Percentiles rank a stretch among this genome's conserved stretches.
phyloP scores from a whole-genome alignment of 2,113 vertebrate species.

The Zosterops japonicus region DNA sequence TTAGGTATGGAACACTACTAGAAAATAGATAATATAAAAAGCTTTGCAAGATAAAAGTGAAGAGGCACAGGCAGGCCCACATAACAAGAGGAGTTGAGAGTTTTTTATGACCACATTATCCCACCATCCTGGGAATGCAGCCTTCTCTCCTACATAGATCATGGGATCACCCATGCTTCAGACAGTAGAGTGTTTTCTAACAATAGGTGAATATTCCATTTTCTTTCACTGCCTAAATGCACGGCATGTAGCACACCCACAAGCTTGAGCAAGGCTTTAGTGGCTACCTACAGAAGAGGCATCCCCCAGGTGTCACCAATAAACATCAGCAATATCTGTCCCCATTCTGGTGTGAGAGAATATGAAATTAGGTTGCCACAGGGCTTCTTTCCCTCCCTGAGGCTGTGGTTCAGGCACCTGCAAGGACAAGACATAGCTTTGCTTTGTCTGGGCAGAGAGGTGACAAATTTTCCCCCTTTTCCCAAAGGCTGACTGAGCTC shows the following conservation, averaged over 20 bases:
- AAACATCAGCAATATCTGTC: neutral
- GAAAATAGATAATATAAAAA: neutral
- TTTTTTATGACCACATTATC: neutral
- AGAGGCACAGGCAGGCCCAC: neutral
- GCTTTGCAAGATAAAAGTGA: neutral
- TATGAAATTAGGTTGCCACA: neutral
- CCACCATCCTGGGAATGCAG: neutral
- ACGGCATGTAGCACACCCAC: neutral
- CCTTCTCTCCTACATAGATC: neutral
- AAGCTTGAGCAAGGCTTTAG: neutral
- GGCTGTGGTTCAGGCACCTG: neutral
- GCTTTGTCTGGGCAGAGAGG: neutral
- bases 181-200: neutral
- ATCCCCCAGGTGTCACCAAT: neutral
- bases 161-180: neutral
- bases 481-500: neutral
- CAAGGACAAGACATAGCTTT: rapidly evolving
- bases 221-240: neutral
- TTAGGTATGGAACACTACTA: neutral
- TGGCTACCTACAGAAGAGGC: neutral
- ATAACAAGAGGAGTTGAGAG: neutral
- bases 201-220: neutral
- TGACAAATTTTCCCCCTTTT: neutral
- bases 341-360: neutral
- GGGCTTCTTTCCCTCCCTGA: neutral